Conservation (phyloP, 2,113 vertebrate genomes). For the Ammodytes dubius region DNA sequence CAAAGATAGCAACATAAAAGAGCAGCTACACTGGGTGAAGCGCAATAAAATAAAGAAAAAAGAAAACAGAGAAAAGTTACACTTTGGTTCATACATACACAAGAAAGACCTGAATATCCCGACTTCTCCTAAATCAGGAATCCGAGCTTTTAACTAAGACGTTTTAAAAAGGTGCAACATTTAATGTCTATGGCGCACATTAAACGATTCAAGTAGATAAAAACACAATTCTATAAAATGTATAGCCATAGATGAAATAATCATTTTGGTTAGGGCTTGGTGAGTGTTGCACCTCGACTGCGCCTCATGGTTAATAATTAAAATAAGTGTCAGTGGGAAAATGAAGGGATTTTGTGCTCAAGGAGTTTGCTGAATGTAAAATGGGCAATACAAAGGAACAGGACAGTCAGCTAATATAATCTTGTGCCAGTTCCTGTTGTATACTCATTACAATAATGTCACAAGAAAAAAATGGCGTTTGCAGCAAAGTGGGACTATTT, state of each 20-base stretch:
- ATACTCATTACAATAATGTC: background rate
- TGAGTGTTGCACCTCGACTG: background rate
- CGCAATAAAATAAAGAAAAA: background rate
- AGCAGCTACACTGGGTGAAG: constrained; percentile 51
- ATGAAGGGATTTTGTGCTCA: background rate
- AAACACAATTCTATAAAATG: background rate
- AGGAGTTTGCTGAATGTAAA: too few species aligned
- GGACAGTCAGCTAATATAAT: background rate
- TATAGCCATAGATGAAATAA: background rate
- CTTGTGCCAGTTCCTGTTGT: background rate
- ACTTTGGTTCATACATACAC: constrained; percentile 69
- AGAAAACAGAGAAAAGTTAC: constrained; percentile 9
- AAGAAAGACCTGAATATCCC: constrained; percentile 35
- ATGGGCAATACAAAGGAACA: background rate
- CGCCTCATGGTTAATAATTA: background rate
- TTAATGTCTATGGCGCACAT: background rate
- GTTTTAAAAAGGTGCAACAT: background rate
- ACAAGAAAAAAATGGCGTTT: background rate
- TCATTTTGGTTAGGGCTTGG: background rate
- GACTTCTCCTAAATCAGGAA: background rate
- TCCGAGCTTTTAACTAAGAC: background rate
- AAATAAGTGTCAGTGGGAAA: constrained; percentile 1
- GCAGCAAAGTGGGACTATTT: background rate
- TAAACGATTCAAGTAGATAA: background rate
- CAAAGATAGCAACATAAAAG: constrained; percentile 42